phyloP scores from a whole-genome alignment of 1,140 invertebrate genomes.

The Drosophila orosa region DNA sequence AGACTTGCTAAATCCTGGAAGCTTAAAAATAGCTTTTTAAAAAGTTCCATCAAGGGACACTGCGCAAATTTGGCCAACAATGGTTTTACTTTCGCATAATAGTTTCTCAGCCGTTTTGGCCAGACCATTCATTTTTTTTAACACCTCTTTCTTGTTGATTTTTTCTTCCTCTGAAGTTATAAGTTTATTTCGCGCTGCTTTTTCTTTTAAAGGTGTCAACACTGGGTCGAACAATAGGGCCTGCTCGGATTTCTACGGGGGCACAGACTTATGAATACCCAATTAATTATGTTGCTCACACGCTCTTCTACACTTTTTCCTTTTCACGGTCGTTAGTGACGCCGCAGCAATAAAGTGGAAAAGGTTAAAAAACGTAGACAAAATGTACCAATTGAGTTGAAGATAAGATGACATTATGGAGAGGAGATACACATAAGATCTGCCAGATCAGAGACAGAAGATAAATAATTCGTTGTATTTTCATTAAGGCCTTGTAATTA shows the following conservation, averaged over 20 bases:
- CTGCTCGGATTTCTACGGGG: slow-evolving; percentile 60
- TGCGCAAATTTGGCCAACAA: not conserved
- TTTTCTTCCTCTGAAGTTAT: slow-evolving; percentile 31
- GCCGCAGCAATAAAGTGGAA: slow-evolving; percentile 28
- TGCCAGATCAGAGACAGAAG: not conserved
- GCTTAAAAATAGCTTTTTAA: not conserved
- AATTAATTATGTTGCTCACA: slow-evolving; percentile 81
- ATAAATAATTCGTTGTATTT: slow-evolving; percentile 4
- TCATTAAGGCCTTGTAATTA: slow-evolving; percentile 25
- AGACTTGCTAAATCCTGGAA: not conserved
- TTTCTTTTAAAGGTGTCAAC: slow-evolving; percentile 77
- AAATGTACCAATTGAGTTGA: slow-evolving; percentile 17
- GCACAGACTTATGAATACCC: slow-evolving; percentile 63
- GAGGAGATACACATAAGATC: not conserved
- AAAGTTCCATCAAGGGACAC: not conserved
- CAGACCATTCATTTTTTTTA: slow-evolving; percentile 41
- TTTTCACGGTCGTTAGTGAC: slow-evolving; percentile 79
- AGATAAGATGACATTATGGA: slow-evolving; percentile 30
- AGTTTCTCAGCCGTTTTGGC: slow-evolving; percentile 26
- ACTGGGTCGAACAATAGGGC: slow-evolving; percentile 61
- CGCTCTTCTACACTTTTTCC: slow-evolving; percentile 64
- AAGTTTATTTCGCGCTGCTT: slow-evolving; percentile 54
- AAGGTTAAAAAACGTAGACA: slow-evolving; percentile 19
- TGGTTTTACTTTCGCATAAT: slow-evolving; percentile 5
- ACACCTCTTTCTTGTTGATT: slow-evolving; percentile 14